Evolutionary conservation across 92 coral and sea anemone species (phyloP).

Genomic region (Blastomussa wellsi): DNA sequence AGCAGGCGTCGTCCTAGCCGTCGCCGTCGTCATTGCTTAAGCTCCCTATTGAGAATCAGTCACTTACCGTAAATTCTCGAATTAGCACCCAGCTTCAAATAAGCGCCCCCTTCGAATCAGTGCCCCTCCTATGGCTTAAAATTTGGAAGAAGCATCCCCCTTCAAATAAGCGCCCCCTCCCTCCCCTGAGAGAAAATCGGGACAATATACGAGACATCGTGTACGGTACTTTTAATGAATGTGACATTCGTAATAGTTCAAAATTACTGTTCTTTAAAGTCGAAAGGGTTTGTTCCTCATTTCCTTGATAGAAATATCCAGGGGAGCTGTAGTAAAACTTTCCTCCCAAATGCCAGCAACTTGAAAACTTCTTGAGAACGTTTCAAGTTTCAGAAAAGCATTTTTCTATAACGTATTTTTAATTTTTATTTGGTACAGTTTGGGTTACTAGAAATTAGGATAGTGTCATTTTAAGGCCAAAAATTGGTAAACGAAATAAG

Average conservation of each 20-base stretch:
- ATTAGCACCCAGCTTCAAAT: too few relatives aligned
- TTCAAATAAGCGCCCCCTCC: background rate
- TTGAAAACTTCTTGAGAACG: too few relatives aligned
- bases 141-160: too few relatives aligned
- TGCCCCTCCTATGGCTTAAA: slow-evolving; percentile 1
- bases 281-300: too few relatives aligned
- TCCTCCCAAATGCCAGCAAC: too few relatives aligned
- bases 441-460: too few relatives aligned
- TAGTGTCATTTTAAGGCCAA: background rate
- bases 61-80: too few relatives aligned
- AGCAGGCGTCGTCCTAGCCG: too few relatives aligned
- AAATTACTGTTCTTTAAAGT: background rate
- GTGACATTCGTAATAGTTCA: slow-evolving; percentile 2
- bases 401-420: background rate
- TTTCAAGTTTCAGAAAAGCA: background rate
- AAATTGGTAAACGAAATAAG: background rate
- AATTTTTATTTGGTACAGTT: background rate
- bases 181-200: background rate
- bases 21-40: too few relatives aligned
- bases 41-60: too few relatives aligned
- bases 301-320: slow-evolving; percentile 1
- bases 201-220: background rate
- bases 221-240: background rate
- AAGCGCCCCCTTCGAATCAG: too few relatives aligned
- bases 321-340: too few relatives aligned